A percentile compares a stretch with the other conserved stretches of the same genome.
Conservation (phyloP, 2,113 vertebrate genomes). For the Micronisus gabar region DNA sequence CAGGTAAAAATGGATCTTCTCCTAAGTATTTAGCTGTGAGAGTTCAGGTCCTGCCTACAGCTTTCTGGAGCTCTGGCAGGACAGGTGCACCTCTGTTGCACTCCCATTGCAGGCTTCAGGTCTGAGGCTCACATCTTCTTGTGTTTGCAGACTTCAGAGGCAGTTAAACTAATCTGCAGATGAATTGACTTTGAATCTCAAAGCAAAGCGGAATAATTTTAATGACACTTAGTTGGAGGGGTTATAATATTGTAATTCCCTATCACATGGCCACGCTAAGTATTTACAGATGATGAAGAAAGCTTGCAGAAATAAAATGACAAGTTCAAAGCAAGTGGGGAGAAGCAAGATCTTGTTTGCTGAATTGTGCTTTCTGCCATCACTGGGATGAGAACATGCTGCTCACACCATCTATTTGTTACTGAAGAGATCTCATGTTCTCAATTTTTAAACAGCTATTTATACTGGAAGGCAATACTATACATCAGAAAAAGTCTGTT, state of each 20-base stretch:
- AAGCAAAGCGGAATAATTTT: neutral
- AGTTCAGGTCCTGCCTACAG: neutral
- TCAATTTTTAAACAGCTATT: neutral
- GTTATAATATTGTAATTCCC: neutral
- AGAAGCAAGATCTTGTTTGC: neutral
- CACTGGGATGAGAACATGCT: neutral
- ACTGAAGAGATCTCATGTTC: neutral
- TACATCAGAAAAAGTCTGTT: neutral
- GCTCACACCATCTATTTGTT: neutral
- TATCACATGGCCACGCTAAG: neutral
- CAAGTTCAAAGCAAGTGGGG: neutral
- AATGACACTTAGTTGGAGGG: neutral
- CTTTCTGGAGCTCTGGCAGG: neutral
- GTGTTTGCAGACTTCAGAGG: neutral
- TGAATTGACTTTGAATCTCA: neutral
- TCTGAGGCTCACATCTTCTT: neutral
- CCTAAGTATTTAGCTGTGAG: neutral
- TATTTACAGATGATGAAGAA: neutral
- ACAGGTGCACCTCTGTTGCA: neutral
- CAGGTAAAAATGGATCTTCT: neutral
- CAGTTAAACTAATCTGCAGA: neutral
- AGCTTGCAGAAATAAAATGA: neutral
- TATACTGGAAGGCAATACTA: neutral
- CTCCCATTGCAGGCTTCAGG: neutral
- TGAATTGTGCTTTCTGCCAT: neutral